Percentiles rank a stretch among this genome's conserved stretches.
Evolutionary conservation across 35 echinoderm and acorn worm species (phyloP).

Genomic region (Lytechinus variegatus): DNA sequence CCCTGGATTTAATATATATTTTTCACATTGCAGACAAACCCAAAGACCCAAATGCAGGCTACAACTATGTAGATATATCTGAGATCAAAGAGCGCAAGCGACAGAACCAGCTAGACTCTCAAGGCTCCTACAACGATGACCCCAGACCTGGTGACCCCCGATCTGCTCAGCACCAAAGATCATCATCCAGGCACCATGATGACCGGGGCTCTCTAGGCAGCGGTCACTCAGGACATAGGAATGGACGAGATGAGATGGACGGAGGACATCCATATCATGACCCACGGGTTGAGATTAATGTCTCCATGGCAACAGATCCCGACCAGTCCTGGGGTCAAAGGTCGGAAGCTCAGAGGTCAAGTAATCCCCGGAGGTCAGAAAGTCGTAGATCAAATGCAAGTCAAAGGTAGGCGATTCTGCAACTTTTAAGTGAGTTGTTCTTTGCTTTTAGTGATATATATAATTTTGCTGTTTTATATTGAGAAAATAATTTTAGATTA

Average conservation of each 20-base stretch:
- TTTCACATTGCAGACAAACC: background rate
- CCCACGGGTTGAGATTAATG: background rate
- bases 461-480: background rate
- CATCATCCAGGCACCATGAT: background rate
- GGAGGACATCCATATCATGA: background rate
- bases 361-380: background rate
- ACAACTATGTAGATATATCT: constrained; percentile 42
- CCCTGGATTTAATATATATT: no score
- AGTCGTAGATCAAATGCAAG: constrained; percentile 40
- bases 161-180: background rate
- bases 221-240: background rate
- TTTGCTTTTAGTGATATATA: background rate
- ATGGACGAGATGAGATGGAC: constrained; percentile 14
- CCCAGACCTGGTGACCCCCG: background rate
- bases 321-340: background rate
- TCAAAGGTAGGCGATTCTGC: background rate
- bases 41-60: background rate
- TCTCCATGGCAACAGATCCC: background rate
- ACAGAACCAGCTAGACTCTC: constrained; percentile 24
- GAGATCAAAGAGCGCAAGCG: constrained; percentile 43
- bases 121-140: constrained; percentile 6
- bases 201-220: background rate
- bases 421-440: background rate
- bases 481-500: background rate
- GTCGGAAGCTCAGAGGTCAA: background rate